These are phyloP conservation scores for Octopus sinensis DNA, from an alignment of 1,140 invertebrate species.

Conservation along the genomic window DNA sequence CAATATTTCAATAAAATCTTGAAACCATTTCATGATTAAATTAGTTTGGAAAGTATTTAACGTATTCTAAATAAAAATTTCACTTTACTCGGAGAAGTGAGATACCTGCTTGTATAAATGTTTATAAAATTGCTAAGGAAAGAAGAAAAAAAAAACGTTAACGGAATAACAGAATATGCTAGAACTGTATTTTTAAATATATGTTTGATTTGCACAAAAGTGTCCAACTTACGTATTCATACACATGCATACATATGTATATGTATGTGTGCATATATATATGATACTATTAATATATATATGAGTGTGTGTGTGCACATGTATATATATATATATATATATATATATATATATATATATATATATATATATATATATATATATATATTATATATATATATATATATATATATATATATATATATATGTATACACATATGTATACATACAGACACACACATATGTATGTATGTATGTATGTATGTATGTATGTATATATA, in stretches of 20 bases:
- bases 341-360: neutral
- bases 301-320: neutral
- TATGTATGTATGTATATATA: neutral
- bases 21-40: too few species aligned
- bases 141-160: too few species aligned
- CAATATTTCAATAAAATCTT: too few species aligned
- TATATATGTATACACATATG: neutral
- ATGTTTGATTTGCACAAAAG: too few species aligned
- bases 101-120: too few species aligned
- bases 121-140: too few species aligned
- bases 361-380: neutral
- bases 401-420: conserved; percentile 5
- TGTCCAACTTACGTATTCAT: neutral
- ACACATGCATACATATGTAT: neutral
- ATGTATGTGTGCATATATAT: neutral
- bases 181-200: too few species aligned
- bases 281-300: neutral
- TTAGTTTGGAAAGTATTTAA: too few species aligned
- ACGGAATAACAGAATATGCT: too few species aligned
- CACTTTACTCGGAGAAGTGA: too few species aligned
- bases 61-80: too few species aligned
- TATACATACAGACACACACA: neutral
- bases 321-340: neutral
- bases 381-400: conserved; percentile 1
- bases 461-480: neutral